phyloP scores from a whole-genome alignment of 1,140 invertebrate species.

The Lasaia peninsularis region DNA sequence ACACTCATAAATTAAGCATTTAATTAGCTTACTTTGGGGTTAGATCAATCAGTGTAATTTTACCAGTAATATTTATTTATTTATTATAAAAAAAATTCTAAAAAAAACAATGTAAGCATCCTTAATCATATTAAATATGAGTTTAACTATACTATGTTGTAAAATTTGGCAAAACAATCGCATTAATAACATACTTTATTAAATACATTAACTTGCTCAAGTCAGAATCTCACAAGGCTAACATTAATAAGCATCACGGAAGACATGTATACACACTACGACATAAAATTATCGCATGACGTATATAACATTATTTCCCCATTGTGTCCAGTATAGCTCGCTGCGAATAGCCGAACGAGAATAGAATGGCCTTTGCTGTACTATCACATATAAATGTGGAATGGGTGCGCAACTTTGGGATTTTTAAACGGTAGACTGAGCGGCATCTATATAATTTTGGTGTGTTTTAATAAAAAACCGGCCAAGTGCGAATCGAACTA shows the following conservation, averaged over 20 bases:
- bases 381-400: conserved; percentile 7
- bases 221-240: not conserved
- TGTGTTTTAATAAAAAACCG: too few relatives aligned
- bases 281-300: conserved; percentile 31
- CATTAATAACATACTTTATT: conserved; percentile 1
- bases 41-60: too few relatives aligned
- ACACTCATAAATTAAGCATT: too few relatives aligned
- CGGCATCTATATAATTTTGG: not conserved
- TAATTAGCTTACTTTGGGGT: too few relatives aligned
- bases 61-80: too few relatives aligned
- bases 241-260: conserved; percentile 10
- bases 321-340: conserved; percentile 12
- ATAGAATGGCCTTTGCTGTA: conserved; percentile 10
- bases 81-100: too few relatives aligned
- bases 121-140: too few relatives aligned
- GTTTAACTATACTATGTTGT: too few relatives aligned
- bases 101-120: too few relatives aligned
- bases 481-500: too few relatives aligned
- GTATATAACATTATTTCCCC: conserved; percentile 9
- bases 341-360: conserved; percentile 3
- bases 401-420: conserved; percentile 1
- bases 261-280: conserved; percentile 7
- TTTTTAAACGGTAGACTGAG: not conserved
- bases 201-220: not conserved
- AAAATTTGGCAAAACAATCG: too few relatives aligned